Conservation (phyloP, 2,113 vertebrate genomes). For the Anas platyrhynchos region DNA sequence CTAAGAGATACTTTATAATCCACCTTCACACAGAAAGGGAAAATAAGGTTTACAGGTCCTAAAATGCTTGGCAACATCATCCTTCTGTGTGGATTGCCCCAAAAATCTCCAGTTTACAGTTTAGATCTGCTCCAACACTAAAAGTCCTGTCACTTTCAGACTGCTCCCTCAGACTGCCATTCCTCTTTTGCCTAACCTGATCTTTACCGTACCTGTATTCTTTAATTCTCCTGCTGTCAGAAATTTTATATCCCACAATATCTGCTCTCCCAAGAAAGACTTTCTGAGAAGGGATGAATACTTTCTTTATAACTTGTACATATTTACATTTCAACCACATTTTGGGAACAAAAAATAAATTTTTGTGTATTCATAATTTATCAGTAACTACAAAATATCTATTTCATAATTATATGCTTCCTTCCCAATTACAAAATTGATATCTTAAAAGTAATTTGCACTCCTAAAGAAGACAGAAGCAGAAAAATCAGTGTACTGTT, state of each 20-base stretch:
- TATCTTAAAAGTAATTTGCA: not conserved
- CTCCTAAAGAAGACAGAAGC: not conserved
- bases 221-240: not conserved
- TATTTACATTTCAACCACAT: not conserved
- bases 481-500: not conserved
- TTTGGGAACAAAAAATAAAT: not conserved
- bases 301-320: not conserved
- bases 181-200: not conserved
- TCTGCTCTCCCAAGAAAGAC: not conserved
- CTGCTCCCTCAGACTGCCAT: not conserved
- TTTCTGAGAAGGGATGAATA: not conserved
- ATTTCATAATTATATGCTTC: not conserved
- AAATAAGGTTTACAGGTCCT: not conserved
- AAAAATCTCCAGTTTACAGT: not conserved
- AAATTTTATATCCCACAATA: not conserved
- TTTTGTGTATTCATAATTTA: not conserved
- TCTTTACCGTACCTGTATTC: not conserved
- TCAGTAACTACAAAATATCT: not conserved
- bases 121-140: not conserved
- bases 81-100: not conserved
- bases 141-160: not conserved
- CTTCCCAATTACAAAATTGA: not conserved
- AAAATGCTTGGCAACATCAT: accelerated
- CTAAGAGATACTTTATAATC: not conserved
- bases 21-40: not conserved